phyloP scores from a whole-genome alignment of 2,113 vertebrate genomes.

The Triplophysa dalaica region DNA sequence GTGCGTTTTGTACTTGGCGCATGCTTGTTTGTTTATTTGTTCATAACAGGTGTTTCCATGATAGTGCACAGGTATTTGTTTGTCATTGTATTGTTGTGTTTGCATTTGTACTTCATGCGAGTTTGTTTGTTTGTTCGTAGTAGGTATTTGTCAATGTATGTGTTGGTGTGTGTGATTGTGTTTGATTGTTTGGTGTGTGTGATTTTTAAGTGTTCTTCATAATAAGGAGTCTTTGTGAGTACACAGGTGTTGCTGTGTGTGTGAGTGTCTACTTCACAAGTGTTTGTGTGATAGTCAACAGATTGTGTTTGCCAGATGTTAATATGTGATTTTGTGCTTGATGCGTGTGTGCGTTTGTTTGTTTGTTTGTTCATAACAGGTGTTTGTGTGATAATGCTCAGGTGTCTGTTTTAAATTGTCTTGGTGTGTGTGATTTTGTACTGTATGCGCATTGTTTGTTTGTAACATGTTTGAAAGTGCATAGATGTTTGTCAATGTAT shows the following conservation, averaged over 20 bases:
- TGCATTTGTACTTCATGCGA: neutral
- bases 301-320: no score
- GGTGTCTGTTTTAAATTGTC: no score
- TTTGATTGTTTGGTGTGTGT: neutral
- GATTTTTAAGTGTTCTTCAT: no score
- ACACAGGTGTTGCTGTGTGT: neutral
- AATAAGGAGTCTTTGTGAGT: no score
- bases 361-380: neutral
- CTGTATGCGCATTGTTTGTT: no score
- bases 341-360: no score
- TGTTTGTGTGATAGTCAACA: no score
- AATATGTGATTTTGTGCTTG: no score
- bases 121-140: no score
- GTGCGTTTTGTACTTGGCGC: neutral
- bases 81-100: neutral
- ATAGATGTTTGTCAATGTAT: neutral
- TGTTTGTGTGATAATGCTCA: neutral
- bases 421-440: no score
- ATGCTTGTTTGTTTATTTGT: neutral
- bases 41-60: neutral
- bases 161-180: neutral
- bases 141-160: neutral
- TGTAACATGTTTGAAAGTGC: no score
- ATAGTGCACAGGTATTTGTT: neutral
- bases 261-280: neutral